phyloP scores from a whole-genome alignment of 2,797 vertebrate species.

The Vipera ursinii region DNA sequence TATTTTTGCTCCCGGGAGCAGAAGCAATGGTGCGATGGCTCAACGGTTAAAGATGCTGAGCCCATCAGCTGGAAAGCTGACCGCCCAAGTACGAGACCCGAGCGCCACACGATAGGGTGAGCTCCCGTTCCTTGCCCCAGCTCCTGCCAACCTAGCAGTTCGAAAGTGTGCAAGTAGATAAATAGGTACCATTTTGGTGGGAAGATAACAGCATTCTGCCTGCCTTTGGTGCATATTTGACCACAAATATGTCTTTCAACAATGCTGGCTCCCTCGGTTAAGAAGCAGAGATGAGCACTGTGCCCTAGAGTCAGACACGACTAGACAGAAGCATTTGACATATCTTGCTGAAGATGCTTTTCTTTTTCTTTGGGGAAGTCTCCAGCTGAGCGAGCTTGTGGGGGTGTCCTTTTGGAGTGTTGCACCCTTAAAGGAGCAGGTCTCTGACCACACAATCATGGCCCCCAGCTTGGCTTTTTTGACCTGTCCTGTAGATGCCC shows the following conservation, averaged over 20 bases:
- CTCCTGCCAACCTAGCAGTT: too few relatives aligned
- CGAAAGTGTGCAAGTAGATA: too few relatives aligned
- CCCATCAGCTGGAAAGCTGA: too few relatives aligned
- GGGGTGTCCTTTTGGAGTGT: neutral
- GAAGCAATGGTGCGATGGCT: too few relatives aligned
- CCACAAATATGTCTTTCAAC: rapidly evolving
- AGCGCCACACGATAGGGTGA: too few relatives aligned
- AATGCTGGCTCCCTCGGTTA: neutral
- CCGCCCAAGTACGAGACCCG: too few relatives aligned
- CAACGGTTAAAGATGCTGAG: too few relatives aligned
- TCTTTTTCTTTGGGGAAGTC: neutral
- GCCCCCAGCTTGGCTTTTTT: neutral
- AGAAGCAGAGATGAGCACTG: neutral
- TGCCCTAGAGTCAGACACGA: neutral
- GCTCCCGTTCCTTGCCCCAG: too few relatives aligned
- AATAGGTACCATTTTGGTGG: too few relatives aligned
- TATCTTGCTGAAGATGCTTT: neutral
- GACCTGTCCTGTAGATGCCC: neutral
- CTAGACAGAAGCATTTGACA: slow-evolving; percentile 25
- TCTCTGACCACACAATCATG: neutral
- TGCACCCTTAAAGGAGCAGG: neutral
- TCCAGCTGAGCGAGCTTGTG: neutral
- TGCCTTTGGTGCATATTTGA: neutral
- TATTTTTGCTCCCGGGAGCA: rapidly evolving
- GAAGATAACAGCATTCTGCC: neutral